Percentiles rank a stretch among this genome's conserved stretches.
These are phyloP conservation scores for Nicator chloris DNA, from an alignment of 2,113 vertebrate genomes.

Conservation along the genomic window DNA sequence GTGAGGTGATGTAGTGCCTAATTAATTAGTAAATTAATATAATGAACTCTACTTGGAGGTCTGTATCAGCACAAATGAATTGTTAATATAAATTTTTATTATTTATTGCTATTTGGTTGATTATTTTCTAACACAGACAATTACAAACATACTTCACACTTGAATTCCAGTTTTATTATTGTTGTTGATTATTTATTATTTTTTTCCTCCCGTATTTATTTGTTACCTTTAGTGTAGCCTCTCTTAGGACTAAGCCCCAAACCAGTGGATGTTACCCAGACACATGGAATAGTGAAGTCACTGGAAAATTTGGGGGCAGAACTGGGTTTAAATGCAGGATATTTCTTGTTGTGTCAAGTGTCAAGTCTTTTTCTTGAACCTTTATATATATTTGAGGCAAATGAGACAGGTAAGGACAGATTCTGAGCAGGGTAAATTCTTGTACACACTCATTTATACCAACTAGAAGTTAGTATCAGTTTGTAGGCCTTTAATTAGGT, in stretches of 20 bases:
- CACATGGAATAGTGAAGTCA: neutral
- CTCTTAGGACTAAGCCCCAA: neutral
- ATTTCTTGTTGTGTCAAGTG: neutral
- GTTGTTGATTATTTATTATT: conserved; percentile 36
- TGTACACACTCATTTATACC: neutral
- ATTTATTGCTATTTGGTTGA: conserved; percentile 66
- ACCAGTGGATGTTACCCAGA: neutral
- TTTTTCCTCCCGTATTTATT: conserved; percentile 21
- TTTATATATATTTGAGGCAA: neutral
- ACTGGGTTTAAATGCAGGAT: neutral
- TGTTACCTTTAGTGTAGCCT: neutral
- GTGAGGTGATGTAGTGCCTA: conserved; percentile 23
- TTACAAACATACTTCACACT: conserved; percentile 59
- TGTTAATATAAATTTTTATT: conserved; percentile 65
- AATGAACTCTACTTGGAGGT: conserved; percentile 51
- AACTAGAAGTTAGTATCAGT: neutral
- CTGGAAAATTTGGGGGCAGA: neutral
- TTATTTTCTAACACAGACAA: conserved; percentile 47
- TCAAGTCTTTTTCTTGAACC: neutral
- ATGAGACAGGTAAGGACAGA: neutral
- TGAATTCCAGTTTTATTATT: conserved; percentile 51
- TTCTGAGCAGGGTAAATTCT: neutral
- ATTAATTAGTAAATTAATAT: conserved; percentile 58
- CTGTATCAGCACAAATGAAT: conserved; percentile 65
- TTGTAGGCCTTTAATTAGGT: neutral